Evolutionary conservation across 1,140 invertebrate species (phyloP).

Genomic region (Cherax destructor): DNA sequence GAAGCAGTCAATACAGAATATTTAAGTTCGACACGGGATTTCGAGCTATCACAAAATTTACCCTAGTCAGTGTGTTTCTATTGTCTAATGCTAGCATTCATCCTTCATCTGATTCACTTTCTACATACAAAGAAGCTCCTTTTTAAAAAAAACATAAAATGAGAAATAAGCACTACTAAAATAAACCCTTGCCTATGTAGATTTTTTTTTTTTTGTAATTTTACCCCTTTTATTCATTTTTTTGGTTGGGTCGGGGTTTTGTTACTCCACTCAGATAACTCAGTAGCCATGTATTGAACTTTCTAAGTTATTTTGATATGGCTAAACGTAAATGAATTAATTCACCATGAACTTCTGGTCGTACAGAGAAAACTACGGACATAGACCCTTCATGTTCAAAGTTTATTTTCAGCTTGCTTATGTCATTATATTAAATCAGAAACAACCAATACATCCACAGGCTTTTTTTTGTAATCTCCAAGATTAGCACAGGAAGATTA

Average conservation of each 20-base stretch:
- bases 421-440: slow-evolving; percentile 14
- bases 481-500: slow-evolving; percentile 30
- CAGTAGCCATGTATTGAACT: background rate
- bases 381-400: slow-evolving; percentile 20
- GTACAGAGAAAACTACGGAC: slow-evolving; percentile 8
- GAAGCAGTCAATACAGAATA: background rate
- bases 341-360: slow-evolving; percentile 25
- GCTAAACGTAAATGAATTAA: slow-evolving; percentile 35
- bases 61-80: background rate
- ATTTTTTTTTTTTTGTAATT: background rate
- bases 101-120: background rate
- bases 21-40: background rate
- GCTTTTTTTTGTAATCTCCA: background rate
- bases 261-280: slow-evolving; percentile 11
- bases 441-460: slow-evolving; percentile 23
- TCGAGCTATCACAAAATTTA: slow-evolving; percentile 12
- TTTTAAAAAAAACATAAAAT: slow-evolving; percentile 1
- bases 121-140: slow-evolving; percentile 22
- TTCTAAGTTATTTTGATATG: slow-evolving; percentile 15
- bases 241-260: background rate
- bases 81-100: background rate
- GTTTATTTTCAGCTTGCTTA: slow-evolving; percentile 4
- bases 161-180: slow-evolving; percentile 25
- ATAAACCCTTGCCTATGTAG: slow-evolving; percentile 29
- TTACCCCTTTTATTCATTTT: background rate